phyloP scores from a whole-genome alignment of 2,888 invertebrate genomes.

The Nebria salina region DNA sequence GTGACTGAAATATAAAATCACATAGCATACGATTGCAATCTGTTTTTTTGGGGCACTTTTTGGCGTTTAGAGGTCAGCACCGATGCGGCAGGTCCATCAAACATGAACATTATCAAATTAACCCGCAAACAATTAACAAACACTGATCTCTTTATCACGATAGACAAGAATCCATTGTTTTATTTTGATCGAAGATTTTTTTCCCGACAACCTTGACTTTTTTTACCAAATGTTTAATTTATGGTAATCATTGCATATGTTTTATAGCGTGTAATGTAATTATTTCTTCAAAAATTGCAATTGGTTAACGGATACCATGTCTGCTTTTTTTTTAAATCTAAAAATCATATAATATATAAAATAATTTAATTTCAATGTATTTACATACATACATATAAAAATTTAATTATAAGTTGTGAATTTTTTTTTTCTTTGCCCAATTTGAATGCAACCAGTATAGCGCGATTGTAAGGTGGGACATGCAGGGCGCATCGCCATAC shows the following conservation, averaged over 20 bases:
- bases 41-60: not conserved
- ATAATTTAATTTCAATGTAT: no score
- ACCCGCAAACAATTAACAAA: slow-evolving; percentile 1
- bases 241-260: not conserved
- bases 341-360: no score
- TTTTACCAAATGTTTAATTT: not conserved
- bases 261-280: not conserved
- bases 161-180: not conserved
- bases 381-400: no score
- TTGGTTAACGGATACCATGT: not conserved
- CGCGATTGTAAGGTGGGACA: not conserved
- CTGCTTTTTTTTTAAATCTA: not conserved
- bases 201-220: not conserved
- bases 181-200: not conserved
- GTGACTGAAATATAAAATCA: not conserved
- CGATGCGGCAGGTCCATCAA: not conserved
- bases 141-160: not conserved
- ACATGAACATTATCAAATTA: not conserved
- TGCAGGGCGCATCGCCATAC: not conserved
- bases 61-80: not conserved
- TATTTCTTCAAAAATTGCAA: not conserved
- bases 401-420: not conserved
- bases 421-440: not conserved
- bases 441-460: not conserved
- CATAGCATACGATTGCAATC: not conserved